phyloP scores from a whole-genome alignment of 2,888 invertebrate species.

The Encarsia formosa region DNA sequence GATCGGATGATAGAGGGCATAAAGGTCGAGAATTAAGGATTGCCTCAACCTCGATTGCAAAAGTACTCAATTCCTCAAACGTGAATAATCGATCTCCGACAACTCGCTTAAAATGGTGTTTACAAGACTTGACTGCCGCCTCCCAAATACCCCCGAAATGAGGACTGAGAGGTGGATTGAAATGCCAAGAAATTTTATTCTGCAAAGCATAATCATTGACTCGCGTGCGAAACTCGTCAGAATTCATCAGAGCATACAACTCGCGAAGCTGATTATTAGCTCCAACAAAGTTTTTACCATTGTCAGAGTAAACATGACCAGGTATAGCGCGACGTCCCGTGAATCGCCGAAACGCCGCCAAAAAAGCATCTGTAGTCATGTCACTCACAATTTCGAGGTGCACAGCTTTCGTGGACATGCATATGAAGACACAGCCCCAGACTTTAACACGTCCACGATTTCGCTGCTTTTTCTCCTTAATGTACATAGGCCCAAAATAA shows the following conservation, averaged over 20 bases:
- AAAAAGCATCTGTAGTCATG: conserved; percentile 36
- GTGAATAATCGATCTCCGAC: conserved; percentile 23
- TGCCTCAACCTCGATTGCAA: conserved; percentile 28
- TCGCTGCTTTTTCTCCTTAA: conserved; percentile 26
- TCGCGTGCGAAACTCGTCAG: not conserved
- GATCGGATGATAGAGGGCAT: conserved; percentile 26
- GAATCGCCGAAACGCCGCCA: conserved; percentile 31
- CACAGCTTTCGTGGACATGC: conserved; percentile 29
- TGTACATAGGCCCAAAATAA: conserved; percentile 29
- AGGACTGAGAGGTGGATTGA: conserved; percentile 29
- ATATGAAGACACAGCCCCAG: conserved; percentile 24
- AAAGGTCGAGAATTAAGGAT: conserved; percentile 30
- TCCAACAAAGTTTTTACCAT: conserved; percentile 46
- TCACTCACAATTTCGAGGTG: conserved; percentile 43
- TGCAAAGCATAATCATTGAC: not conserved
- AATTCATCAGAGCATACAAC: conserved; percentile 16
- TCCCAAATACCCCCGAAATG: conserved; percentile 34
- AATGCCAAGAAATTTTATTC: conserved; percentile 31
- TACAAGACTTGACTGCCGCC: conserved; percentile 31
- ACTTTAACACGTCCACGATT: conserved; percentile 25
- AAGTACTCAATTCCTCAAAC: conserved; percentile 29
- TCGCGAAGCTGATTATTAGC: conserved; percentile 32
- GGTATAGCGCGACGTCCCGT: conserved; percentile 32
- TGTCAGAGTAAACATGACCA: conserved; percentile 42
- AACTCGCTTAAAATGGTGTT: conserved; percentile 31